Conservation (phyloP, 2,113 vertebrate species). For the Calcarius ornatus region DNA sequence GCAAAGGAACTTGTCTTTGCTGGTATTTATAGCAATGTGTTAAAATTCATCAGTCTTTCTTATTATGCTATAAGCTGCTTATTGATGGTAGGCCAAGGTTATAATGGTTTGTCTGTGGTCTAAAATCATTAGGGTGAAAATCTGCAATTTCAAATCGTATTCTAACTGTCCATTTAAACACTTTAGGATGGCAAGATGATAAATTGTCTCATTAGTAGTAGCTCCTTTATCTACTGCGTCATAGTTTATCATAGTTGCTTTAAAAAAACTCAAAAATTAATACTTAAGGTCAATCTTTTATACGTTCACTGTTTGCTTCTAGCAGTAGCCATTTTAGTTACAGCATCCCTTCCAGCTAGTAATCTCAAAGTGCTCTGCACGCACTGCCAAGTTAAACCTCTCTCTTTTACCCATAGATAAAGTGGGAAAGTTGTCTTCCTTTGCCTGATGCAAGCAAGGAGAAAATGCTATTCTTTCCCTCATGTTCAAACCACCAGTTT, state of each 20-base stretch:
- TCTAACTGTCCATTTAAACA: background rate
- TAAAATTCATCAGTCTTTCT: background rate
- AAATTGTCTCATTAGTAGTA: background rate
- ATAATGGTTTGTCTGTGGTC: background rate
- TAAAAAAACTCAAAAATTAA: background rate
- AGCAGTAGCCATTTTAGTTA: background rate
- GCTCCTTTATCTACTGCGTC: background rate
- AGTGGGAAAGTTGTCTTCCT: background rate
- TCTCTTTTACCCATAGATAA: background rate
- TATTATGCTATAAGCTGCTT: background rate
- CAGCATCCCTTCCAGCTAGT: background rate
- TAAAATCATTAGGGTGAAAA: conserved; percentile 23
- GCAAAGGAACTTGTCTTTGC: background rate
- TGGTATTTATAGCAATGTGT: background rate
- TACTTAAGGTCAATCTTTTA: accelerated
- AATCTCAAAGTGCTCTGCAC: background rate
- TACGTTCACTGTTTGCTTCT: background rate
- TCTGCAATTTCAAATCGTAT: background rate
- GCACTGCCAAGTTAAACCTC: background rate
- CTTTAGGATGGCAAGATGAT: background rate
- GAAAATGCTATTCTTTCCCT: background rate
- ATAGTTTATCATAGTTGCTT: background rate
- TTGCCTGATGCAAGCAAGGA: background rate
- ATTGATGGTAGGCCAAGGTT: background rate
- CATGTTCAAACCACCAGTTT: background rate